Base-by-base conservation (phyloP, 2,888 invertebrate genomes). In the Loripinus fragilis region DNA sequence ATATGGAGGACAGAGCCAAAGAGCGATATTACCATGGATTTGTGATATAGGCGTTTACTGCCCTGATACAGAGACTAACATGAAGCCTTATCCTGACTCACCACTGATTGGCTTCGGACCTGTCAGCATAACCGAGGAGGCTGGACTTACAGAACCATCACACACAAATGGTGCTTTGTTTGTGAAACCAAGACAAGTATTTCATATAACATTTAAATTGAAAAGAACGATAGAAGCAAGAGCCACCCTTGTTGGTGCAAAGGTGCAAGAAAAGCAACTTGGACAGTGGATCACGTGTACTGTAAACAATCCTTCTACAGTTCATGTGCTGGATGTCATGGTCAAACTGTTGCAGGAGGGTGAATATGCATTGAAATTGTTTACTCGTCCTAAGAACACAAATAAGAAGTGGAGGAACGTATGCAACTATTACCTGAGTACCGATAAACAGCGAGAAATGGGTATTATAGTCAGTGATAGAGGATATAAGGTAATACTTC, bases 371-470 rank as follows among this genome's bases (percentile, higher is more conserved):
- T 33, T 84, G 55, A 76, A 74, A n/a, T n/a, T 66, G 15, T 41
- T 23, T n/a, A 76, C 75, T n/a, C 69, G 71, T 25, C 73, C 74
- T 20, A 50, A 74, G 45, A 78, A 71, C 12, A 45, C 42, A 17
- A 67, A 60, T 17, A 45, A 45, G 2, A 52, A 41, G 42, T 81
- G 74, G 75, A 55, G 69, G 33, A 84, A 84, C 48, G 76, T 79
- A 3, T 81, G 81, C 55, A 84, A 84, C 60, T 84, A 84, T 68
- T 84, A 84, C 30, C 15, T 84, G 23, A 81, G 81, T 41, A 81
- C 84, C 1, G 84, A 81, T 38, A 72, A 70, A n/a, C 84, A 79
- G 12, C 30, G 84, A 35, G 77, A 48, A 3, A 65, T 71, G 48
- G 84, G 84, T 7, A 45, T 71, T 1, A 73, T 55, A 2, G 75